A percentile compares a stretch with the other conserved stretches of the same genome.
These are phyloP conservation scores for Trachythela sp. DNA, from an alignment of 64 coral and sea anemone genomes.

Conservation along the genomic window DNA sequence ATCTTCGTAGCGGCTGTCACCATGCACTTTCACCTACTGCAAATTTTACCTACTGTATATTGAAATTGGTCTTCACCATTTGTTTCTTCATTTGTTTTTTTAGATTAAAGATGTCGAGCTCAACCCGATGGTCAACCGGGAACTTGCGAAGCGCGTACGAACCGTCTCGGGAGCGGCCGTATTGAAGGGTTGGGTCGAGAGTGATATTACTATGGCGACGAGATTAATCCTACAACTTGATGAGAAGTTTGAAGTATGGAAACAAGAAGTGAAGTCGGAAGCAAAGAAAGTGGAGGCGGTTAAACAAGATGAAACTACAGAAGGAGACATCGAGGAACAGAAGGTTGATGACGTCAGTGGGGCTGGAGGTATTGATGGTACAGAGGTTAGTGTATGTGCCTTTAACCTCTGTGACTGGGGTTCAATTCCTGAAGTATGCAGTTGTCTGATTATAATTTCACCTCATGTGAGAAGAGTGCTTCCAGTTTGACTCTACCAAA, in stretches of 20 bases:
- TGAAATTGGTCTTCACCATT: not conserved
- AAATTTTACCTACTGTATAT: not conserved
- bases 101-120: slow-evolving; percentile 15
- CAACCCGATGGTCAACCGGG: slow-evolving; percentile 8
- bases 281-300: not conserved
- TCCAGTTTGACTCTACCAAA: no score
- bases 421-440: no score
- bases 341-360: not conserved
- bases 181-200: not conserved
- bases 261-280: not conserved
- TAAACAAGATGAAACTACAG: not conserved
- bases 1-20: no score
- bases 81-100: not conserved
- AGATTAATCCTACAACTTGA: not conserved
- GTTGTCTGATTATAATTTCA: no score
- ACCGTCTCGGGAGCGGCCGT: not conserved
- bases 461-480: no score
- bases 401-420: no score
- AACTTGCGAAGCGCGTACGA: slow-evolving; percentile 15
- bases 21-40: no score
- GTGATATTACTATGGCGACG: not conserved
- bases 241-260: not conserved
- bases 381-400: no score
- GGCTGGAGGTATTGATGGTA: no score
- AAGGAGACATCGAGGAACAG: not conserved